phyloP scores from a whole-genome alignment of 2,888 invertebrate species.

The Temnothorax ravouxi region DNA sequence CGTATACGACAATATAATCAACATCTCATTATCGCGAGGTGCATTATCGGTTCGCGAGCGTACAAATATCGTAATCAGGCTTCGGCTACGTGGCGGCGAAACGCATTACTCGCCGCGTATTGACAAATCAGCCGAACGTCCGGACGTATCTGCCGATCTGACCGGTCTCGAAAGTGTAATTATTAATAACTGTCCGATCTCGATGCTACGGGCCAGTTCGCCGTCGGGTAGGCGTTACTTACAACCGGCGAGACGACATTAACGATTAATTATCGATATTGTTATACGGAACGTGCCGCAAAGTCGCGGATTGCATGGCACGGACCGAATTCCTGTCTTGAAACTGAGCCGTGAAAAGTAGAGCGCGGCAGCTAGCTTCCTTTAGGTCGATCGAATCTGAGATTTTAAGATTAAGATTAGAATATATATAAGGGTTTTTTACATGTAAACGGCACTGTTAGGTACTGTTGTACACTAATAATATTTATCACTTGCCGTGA shows the following conservation, averaged over 20 bases:
- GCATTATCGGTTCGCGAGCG: slow-evolving; percentile 32
- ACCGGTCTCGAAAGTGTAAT: slow-evolving; percentile 62
- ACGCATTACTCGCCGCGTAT: slow-evolving; percentile 51
- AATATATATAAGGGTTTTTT: neutral
- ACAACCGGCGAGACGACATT: slow-evolving; percentile 57
- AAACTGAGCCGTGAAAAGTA: slow-evolving; percentile 5
- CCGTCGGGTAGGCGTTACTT: slow-evolving; percentile 61
- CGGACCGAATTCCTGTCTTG: slow-evolving; percentile 2
- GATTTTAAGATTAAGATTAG: neutral
- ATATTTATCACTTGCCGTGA: neutral
- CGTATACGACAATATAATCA: slow-evolving; percentile 50
- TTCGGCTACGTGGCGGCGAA: slow-evolving; percentile 22
- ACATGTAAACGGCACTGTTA: neutral
- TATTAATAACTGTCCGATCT: slow-evolving; percentile 70
- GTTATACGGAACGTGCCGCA: slow-evolving; percentile 51
- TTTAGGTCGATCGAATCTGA: neutral
- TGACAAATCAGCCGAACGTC: slow-evolving; percentile 65
- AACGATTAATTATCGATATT: slow-evolving; percentile 74
- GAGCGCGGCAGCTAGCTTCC: neutral
- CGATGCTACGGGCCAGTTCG: slow-evolving; percentile 47
- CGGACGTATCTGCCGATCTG: slow-evolving; percentile 64
- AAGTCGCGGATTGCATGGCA: slow-evolving; percentile 1
- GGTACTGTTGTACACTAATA: neutral
- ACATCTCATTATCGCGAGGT: slow-evolving; percentile 53
- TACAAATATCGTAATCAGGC: slow-evolving; percentile 66